phyloP scores from a whole-genome alignment of 2,888 invertebrate species.

The Octodonta nipae region DNA sequence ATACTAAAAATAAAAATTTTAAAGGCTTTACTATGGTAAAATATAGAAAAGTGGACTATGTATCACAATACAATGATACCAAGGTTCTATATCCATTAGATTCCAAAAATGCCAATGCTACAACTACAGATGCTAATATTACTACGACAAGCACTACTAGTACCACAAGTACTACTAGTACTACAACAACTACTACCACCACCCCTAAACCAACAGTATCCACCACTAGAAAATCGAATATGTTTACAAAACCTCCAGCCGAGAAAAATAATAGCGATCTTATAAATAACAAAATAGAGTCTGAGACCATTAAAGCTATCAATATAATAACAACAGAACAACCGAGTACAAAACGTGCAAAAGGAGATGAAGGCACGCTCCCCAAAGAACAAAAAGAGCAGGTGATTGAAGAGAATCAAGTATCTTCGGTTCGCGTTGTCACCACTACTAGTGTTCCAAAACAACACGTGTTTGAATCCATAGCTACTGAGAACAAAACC shows the following conservation, averaged over 20 bases:
- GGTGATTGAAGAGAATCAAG: background rate
- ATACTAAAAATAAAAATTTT: conserved; percentile 25
- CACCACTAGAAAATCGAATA: conserved; percentile 17
- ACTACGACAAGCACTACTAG: conserved; percentile 10
- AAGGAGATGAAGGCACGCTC: too few species aligned
- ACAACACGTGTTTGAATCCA: too few species aligned
- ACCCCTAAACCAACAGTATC: conserved; percentile 9
- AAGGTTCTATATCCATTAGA: conserved; percentile 31
- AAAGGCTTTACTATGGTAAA: conserved; percentile 34
- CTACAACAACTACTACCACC: conserved; percentile 6
- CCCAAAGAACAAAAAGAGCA: background rate
- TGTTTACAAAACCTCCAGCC: conserved; percentile 17
- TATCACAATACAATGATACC: conserved; percentile 42
- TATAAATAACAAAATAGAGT: conserved; percentile 30
- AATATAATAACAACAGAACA: too few species aligned
- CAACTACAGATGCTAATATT: conserved; percentile 1
- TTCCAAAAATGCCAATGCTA: conserved; percentile 3
- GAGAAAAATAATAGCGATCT: conserved; percentile 20
- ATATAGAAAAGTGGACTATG: conserved; percentile 37
- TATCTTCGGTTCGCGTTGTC: background rate
- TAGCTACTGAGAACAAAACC: too few species aligned
- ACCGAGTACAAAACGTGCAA: too few species aligned
- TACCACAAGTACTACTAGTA: too few species aligned
- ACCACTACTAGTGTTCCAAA: conserved; percentile 14
- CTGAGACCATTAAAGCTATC: conserved; percentile 20